A percentile compares a stretch with the other conserved stretches of the same genome.
Conservation (phyloP, 1,140 invertebrate species). For the Trachelipus rathkii region DNA sequence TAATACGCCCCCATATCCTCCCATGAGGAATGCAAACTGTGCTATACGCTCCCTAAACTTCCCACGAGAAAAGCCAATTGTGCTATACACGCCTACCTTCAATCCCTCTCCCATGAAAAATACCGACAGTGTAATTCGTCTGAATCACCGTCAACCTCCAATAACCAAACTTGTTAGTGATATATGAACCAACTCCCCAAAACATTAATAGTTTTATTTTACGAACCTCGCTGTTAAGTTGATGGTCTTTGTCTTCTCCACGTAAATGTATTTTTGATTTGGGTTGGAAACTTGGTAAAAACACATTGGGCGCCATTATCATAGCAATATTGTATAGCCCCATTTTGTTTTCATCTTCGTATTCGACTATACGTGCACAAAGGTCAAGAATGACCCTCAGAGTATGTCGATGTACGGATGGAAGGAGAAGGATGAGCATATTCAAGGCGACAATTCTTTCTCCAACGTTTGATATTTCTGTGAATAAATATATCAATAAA, state of each 20-base stretch:
- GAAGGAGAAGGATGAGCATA: conserved; percentile 73
- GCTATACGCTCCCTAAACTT: too few relatives aligned
- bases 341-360: conserved; percentile 78
- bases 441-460: conserved; percentile 63
- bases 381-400: conserved; percentile 71
- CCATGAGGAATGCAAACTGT: too few relatives aligned
- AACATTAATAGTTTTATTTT: too few relatives aligned
- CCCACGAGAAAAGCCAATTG: too few relatives aligned
- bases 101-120: too few relatives aligned
- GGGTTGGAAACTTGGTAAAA: conserved; percentile 60
- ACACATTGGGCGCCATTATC: conserved; percentile 86
- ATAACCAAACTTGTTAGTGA: too few relatives aligned
- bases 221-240: conserved; percentile 32
- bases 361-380: conserved; percentile 65
- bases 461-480: conserved; percentile 50
- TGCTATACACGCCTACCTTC: too few relatives aligned
- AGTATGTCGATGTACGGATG: conserved; percentile 73
- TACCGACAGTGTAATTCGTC: too few relatives aligned
- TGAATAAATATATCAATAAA: too few relatives aligned
- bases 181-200: too few relatives aligned
- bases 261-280: conserved; percentile 32
- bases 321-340: conserved; percentile 83
- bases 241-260: conserved; percentile 37
- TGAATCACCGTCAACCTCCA: too few relatives aligned
- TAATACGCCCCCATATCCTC: too few relatives aligned